These are phyloP conservation scores for Leptinotarsa tumamoca DNA, from an alignment of 2,888 invertebrate genomes.

Conservation along the genomic window DNA sequence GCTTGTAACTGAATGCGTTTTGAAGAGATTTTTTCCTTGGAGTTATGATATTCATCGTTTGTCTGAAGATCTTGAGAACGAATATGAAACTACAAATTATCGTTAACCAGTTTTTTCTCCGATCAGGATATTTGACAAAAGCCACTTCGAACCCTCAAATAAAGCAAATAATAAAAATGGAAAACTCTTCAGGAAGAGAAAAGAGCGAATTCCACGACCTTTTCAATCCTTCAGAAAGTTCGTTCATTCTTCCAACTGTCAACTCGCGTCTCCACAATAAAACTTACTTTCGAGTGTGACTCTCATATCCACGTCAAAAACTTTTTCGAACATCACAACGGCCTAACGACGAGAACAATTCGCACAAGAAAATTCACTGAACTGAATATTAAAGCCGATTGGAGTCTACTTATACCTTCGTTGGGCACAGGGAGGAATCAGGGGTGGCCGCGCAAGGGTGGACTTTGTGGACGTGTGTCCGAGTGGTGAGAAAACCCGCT, in stretches of 20 bases:
- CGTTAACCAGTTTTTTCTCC: too few species aligned
- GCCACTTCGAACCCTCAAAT: too few species aligned
- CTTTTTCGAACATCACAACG: conserved; percentile 10
- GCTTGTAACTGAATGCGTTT: too few species aligned
- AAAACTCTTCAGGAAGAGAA: neutral
- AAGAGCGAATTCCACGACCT: neutral
- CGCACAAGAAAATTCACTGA: conserved; percentile 38
- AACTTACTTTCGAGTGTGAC: neutral
- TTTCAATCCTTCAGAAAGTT: neutral
- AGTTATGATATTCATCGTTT: too few species aligned
- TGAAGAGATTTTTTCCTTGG: too few species aligned
- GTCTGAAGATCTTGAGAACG: too few species aligned
- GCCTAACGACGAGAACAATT: conserved; percentile 23
- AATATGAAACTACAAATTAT: too few species aligned
- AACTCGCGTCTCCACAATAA: conserved; percentile 6
- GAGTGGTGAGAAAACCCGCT: too few species aligned
- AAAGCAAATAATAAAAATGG: too few species aligned
- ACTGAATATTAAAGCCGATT: conserved; percentile 39
- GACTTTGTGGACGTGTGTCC: too few species aligned
- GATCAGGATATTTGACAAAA: too few species aligned
- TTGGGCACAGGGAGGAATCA: conserved; percentile 23
- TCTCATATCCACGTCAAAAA: conserved; percentile 7
- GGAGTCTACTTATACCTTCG: conserved; percentile 43
- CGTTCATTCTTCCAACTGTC: neutral
- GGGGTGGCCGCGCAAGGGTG: neutral